These are phyloP conservation scores for Aphis gossypii DNA, from an alignment of 1,140 invertebrate genomes.

Conservation along the genomic window DNA sequence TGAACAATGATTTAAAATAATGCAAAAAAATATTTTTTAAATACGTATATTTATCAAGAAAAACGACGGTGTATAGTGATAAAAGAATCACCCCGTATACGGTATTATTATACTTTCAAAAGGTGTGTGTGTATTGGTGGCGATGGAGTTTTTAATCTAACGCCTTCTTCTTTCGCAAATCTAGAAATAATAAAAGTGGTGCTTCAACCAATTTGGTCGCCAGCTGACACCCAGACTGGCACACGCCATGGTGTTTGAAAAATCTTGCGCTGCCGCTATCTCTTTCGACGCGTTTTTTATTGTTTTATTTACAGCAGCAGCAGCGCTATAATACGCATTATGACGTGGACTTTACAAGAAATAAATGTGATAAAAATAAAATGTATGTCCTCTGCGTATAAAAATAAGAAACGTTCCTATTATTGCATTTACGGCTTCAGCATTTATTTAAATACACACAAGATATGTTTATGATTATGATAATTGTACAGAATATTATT, in stretches of 20 bases:
- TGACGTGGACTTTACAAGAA: background rate
- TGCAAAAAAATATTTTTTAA: background rate
- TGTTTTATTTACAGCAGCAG: background rate
- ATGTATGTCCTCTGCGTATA: background rate
- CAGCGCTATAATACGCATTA: background rate
- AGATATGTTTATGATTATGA: background rate
- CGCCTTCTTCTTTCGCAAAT: background rate
- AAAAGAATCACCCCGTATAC: background rate
- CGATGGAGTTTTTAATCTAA: constrained; percentile 41
- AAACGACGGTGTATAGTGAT: background rate
- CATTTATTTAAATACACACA: background rate
- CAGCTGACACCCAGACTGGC: constrained; percentile 34
- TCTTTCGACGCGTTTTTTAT: constrained; percentile 9
- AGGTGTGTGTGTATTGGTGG: background rate
- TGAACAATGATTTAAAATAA: background rate
- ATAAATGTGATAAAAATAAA: background rate
- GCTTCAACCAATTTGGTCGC: constrained; percentile 48
- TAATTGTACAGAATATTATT: background rate
- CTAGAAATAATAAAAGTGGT: constrained; percentile 37
- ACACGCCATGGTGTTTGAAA: background rate
- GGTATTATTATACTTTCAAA: background rate
- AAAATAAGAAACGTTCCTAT: background rate
- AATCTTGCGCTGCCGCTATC: constrained; percentile 8
- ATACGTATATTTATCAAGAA: background rate
- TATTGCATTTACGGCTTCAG: fast-evolving